These are phyloP conservation scores for Tinea semifulvella DNA, from an alignment of 2,888 invertebrate genomes.

Conservation along the genomic window DNA sequence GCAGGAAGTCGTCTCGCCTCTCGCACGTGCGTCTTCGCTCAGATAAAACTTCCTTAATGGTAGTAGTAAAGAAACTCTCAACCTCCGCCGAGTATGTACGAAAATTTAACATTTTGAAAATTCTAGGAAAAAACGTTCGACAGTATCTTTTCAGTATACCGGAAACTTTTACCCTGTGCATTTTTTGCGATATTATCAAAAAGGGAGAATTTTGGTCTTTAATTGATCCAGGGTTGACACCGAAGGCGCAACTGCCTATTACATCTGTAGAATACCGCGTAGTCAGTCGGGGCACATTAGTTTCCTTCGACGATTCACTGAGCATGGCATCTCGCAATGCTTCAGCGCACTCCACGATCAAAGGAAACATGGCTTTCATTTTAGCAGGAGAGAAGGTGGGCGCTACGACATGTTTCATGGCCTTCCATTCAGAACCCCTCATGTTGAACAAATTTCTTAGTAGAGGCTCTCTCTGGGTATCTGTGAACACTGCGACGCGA, in stretches of 20 bases:
- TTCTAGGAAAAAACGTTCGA: constrained; percentile 46
- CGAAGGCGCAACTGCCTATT: constrained; percentile 57
- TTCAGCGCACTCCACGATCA: constrained; percentile 47
- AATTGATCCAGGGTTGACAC: constrained; percentile 49
- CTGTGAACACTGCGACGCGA: constrained; percentile 48
- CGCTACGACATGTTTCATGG: constrained; percentile 53
- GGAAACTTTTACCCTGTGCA: constrained; percentile 46
- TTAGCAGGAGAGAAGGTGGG: constrained; percentile 60
- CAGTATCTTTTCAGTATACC: constrained; percentile 52
- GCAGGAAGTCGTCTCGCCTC: constrained; percentile 50
- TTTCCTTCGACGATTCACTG: constrained; percentile 32
- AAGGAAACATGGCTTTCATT: constrained; percentile 61
- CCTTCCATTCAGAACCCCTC: constrained; percentile 57
- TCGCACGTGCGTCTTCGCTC: constrained; percentile 41
- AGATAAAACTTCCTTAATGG: constrained; percentile 47
- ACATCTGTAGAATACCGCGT: constrained; percentile 54
- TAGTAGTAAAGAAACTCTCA: constrained; percentile 46
- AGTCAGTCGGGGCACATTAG: constrained; percentile 40
- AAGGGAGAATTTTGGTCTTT: constrained; percentile 50
- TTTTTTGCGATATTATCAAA: constrained; percentile 52
- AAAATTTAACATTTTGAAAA: constrained; percentile 53
- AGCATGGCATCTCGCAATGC: constrained; percentile 36
- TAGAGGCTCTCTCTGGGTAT: constrained; percentile 51
- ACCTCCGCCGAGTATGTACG: constrained; percentile 48
- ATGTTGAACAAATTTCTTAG: constrained; percentile 54